Evolutionary conservation across 1,140 invertebrate genomes (phyloP), one percentile per base, ranked within the genome.

Genomic region (Saxidomus purpurata): DNA sequence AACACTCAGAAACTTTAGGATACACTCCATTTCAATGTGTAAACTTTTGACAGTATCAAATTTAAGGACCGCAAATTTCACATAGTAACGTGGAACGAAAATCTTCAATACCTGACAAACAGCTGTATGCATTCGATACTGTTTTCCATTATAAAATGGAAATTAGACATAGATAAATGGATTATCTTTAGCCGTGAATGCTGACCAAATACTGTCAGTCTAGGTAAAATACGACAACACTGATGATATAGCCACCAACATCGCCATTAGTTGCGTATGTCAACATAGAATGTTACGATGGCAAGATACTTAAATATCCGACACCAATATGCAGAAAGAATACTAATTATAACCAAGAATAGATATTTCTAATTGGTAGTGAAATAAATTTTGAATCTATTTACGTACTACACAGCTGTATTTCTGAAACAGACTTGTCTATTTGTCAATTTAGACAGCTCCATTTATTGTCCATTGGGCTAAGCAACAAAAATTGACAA

Each of bases 131-230:
- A 55, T 55, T 19, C 36, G 67, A 85, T 74, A 85, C 67, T 38
- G 47, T 34, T 85, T 85, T 40, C 63, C 67, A 85, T 85, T 85
- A 85, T 85, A 85, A 85, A 74, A 85, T 85, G 82, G 82, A 85
- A 85, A 85, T 85, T 85, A 85, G 43, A 49, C 82, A 47, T 81
- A 81, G 52, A 81, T 81, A 81, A 81, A 25, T 81, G 49, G 28
- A 40, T 63, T 81, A 81, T 38, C 40, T 3, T 0, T 13, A 2
- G 11, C 19, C 22, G 17, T 13, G 25, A 17, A 55, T 2, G n/a
- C 49, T 49, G 76, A 55, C 76, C n/a, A 79, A 49, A 79, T 47
- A 52, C 31, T 79, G 76, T 79, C 40, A 79, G n/a, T 34, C 40
- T 17, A 38, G 2, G 34, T 38, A 13, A 71, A 15, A 13, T 38